A percentile compares a stretch with the other conserved stretches of the same genome.
These are phyloP conservation scores for Dryomyza anilis DNA, from an alignment of 2,888 invertebrate species.

Conservation along the genomic window DNA sequence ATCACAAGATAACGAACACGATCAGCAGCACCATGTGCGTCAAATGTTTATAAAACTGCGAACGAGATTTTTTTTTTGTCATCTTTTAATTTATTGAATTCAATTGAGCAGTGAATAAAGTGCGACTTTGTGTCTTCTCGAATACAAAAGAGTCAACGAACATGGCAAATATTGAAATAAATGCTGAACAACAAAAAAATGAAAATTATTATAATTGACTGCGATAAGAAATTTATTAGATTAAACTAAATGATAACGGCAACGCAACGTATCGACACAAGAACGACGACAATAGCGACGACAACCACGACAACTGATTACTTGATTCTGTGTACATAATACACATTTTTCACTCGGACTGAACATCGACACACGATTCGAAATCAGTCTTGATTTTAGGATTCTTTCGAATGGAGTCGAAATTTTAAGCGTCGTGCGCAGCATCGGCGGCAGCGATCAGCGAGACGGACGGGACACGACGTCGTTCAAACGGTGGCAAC, in stretches of 20 bases:
- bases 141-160: no score
- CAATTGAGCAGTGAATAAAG: no score
- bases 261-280: not conserved
- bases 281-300: not conserved
- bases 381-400: conserved; percentile 35
- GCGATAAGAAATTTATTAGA: conserved; percentile 17
- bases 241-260: conserved; percentile 4
- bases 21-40: no score
- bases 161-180: no score
- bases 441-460: not conserved
- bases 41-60: no score
- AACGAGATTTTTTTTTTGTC: no score
- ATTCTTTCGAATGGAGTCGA: conserved; percentile 35
- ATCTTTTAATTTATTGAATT: no score
- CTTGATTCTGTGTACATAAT: not conserved
- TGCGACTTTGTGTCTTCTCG: no score
- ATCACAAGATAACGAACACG: no score
- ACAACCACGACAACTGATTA: not conserved
- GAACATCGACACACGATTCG: not conserved
- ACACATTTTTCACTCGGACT: conserved; percentile 5
- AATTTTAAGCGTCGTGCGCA: conserved; percentile 30
- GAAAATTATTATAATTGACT: not conserved
- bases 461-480: not conserved
- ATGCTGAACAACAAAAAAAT: no score
- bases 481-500: not conserved